phyloP scores from a whole-genome alignment of 1,140 invertebrate species.

The Scaptodrosophila lebanonensis region DNA sequence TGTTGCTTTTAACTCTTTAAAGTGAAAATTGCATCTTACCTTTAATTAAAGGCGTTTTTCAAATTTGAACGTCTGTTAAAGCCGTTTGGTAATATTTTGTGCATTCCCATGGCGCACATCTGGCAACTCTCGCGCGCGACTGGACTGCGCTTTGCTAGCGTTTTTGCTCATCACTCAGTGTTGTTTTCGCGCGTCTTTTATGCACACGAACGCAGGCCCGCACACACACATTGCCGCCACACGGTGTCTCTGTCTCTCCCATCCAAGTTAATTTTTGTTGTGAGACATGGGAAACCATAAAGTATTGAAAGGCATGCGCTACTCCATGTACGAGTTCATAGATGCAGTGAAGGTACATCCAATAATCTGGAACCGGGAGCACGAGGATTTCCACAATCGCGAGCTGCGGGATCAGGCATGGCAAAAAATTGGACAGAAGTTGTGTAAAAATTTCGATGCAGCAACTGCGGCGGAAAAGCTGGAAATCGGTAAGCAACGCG shows the following conservation, averaged over 20 bases:
- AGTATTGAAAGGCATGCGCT: conserved; percentile 45
- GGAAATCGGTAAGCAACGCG: conserved; percentile 41
- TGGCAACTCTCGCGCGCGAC: conserved; percentile 22
- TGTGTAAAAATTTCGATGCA: conserved; percentile 42
- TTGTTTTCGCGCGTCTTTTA: conserved; percentile 30
- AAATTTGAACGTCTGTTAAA: too few relatives aligned
- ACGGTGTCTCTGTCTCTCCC: too few relatives aligned
- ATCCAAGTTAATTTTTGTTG: not conserved
- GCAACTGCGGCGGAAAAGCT: conserved; percentile 42
- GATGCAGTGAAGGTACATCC: conserved; percentile 49
- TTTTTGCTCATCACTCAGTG: conserved; percentile 32
- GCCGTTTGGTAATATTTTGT: too few relatives aligned
- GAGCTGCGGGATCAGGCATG: conserved; percentile 55
- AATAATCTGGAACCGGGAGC: conserved; percentile 54
- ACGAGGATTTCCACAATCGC: conserved; percentile 55
- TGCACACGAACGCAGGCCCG: not conserved
- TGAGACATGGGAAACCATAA: conserved; percentile 61
- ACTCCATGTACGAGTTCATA: conserved; percentile 67
- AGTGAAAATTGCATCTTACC: too few relatives aligned
- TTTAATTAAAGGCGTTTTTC: too few relatives aligned
- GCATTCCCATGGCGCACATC: too few relatives aligned
- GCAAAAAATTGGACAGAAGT: conserved; percentile 54
- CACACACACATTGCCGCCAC: not conserved
- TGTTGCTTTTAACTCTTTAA: too few relatives aligned
- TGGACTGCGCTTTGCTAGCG: conserved; percentile 30